phyloP scores from a whole-genome alignment of 1,140 invertebrate species.

The Aphidius ervi region DNA sequence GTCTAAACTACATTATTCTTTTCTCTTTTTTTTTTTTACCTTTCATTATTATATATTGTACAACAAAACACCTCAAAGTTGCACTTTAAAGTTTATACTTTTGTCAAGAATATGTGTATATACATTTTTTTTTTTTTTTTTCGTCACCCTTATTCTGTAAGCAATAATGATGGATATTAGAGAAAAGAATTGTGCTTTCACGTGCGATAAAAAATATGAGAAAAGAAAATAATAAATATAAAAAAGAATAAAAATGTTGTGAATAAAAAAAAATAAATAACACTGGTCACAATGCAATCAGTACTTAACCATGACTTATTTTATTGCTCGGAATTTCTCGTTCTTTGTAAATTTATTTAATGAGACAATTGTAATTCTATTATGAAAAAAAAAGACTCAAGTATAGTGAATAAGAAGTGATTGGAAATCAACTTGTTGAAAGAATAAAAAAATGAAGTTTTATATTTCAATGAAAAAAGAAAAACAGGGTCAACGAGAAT shows the following conservation, averaged over 20 bases:
- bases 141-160: conserved; percentile 1
- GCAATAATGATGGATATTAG: conserved; percentile 5
- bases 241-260: neutral
- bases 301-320: no score
- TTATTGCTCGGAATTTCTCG: no score
- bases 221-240: neutral
- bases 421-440: no score
- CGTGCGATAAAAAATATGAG: neutral
- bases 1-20: conserved; percentile 5
- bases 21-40: neutral
- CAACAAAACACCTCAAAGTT: conserved; percentile 3
- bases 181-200: neutral
- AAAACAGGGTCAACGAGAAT: conserved; percentile 39
- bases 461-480: conserved; percentile 14
- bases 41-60: neutral
- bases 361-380: no score
- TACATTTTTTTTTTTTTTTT: neutral
- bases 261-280: neutral
- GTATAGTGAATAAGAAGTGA: no score
- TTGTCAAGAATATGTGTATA: neutral
- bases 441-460: neutral
- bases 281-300: no score
- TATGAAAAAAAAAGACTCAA: no score
- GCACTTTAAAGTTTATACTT: conserved; percentile 6
- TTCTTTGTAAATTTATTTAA: no score